Base-by-base conservation (phyloP, 37 sponge, comb jelly and placozoan genomes). In the Mnemiopsis leidyi region DNA sequence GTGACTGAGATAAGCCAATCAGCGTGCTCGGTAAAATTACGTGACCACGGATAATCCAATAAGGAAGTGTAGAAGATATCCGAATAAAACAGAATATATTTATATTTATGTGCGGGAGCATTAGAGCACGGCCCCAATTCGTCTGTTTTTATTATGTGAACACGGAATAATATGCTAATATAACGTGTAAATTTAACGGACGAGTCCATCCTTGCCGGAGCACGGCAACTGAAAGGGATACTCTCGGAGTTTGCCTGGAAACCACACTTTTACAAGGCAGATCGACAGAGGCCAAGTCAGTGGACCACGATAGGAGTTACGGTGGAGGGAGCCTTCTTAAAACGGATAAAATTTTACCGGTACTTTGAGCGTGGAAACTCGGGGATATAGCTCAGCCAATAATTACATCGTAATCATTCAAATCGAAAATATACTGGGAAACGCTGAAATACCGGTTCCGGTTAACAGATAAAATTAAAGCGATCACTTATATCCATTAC, bases 11-110 rank as follows among this genome's bases (percentile, higher is more conserved):
- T 36, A 21, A 77, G 79, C 79, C 79, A 77, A 77, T 77, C 79
- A 77, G 26, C 36, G 79, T 33, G 1, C 28, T 1, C 73, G 73
- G 73, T n/a, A 2, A 34, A 32, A 16, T 28, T 13, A 18, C 79
- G 79, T 34, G 36, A 32, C 79, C 36, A 20, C 9, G 79, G 79
- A 77, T 77, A 77, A 77, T 77, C 79, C 79, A 77, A 77, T 77
- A 77, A 77, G 79, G 79, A 77, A 77, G 79, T 77, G 32, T 77
- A 77, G 26, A 36, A 77, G 79, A 77, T 77, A 77, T 77, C 79
- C 32, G 79, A 77, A 77, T 77, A 34, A 31, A 77, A 16, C 20
- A 77, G 34, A 77, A 77, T 31, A 48, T 48, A 48, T 48, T 48
- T 48, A 13, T 48, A 48, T 48, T 48, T 48, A 48, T 48, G 13